phyloP scores from a whole-genome alignment of 2,113 vertebrate species.

The rabbit (Oryctolagus cuniculus) region DNA sequence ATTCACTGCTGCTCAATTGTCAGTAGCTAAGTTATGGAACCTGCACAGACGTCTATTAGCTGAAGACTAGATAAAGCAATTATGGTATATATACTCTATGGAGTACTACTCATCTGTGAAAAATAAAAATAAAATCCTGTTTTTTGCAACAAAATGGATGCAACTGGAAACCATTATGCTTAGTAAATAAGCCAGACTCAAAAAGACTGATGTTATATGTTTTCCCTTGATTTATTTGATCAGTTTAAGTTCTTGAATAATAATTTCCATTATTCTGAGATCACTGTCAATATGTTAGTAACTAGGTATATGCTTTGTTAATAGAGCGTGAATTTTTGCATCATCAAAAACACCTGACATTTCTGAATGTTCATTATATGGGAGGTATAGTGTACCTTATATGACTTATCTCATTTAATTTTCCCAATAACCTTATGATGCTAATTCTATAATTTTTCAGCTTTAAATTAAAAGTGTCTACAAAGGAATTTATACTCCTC shows the following conservation, averaged over 20 bases:
- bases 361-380: not conserved
- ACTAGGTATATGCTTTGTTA: not conserved
- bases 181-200: too few relatives aligned
- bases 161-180: too few relatives aligned
- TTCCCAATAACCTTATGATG: not conserved
- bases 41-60: too few relatives aligned
- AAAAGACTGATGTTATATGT: too few relatives aligned
- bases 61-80: too few relatives aligned
- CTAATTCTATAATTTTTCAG: not conserved
- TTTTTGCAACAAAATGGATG: too few relatives aligned
- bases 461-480: not conserved
- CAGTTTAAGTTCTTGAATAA: conserved; percentile 22
- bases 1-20: too few relatives aligned
- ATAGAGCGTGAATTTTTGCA: not conserved
- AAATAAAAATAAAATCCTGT: too few relatives aligned
- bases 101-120: too few relatives aligned
- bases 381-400: not conserved
- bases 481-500: not conserved
- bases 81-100: too few relatives aligned
- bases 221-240: not conserved
- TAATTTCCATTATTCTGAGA: conserved; percentile 7
- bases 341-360: not conserved
- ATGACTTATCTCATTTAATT: conserved; percentile 50
- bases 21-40: too few relatives aligned
- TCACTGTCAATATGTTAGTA: not conserved